Evolutionary conservation across 2,888 invertebrate genomes (phyloP).

Genomic region (Plebejus argus): DNA sequence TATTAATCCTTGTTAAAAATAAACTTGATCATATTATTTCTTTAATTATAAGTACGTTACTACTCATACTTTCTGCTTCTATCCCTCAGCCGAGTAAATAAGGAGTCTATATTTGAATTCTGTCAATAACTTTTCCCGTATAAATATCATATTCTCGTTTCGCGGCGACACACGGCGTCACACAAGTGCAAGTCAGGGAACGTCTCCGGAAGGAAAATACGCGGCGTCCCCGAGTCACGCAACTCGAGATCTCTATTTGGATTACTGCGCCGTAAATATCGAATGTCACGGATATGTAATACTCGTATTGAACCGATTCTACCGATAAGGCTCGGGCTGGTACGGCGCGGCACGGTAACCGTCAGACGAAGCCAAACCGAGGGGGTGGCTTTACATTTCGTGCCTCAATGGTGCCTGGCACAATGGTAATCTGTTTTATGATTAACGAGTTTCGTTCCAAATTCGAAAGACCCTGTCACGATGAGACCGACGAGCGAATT

Average conservation of each 20-base stretch:
- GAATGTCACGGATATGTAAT: constrained; percentile 77
- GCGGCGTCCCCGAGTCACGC: constrained; percentile 60
- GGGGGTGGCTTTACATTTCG: constrained; percentile 59
- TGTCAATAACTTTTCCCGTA: constrained; percentile 1
- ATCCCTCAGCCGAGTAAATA: neutral
- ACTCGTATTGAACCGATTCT: constrained; percentile 77
- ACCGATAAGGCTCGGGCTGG: constrained; percentile 74
- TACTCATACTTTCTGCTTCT: neutral
- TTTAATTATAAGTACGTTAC: no score
- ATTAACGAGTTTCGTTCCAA: constrained; percentile 53
- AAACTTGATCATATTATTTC: no score
- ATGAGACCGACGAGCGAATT: constrained; percentile 50
- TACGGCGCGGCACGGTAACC: constrained; percentile 67
- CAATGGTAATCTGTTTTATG: constrained; percentile 59
- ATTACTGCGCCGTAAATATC: constrained; percentile 77
- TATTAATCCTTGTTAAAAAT: no score
- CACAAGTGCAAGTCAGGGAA: constrained; percentile 44
- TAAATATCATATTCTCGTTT: neutral
- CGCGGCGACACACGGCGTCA: constrained; percentile 47
- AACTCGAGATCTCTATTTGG: constrained; percentile 65
- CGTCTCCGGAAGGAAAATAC: constrained; percentile 47
- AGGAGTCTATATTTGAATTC: constrained; percentile 4
- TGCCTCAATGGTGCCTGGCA: constrained; percentile 60
- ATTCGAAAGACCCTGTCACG: constrained; percentile 58
- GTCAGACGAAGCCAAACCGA: constrained; percentile 64